These are phyloP conservation scores for Pycnomerus fuliginosus DNA, from an alignment of 2,888 invertebrate species.

Conservation along the genomic window DNA sequence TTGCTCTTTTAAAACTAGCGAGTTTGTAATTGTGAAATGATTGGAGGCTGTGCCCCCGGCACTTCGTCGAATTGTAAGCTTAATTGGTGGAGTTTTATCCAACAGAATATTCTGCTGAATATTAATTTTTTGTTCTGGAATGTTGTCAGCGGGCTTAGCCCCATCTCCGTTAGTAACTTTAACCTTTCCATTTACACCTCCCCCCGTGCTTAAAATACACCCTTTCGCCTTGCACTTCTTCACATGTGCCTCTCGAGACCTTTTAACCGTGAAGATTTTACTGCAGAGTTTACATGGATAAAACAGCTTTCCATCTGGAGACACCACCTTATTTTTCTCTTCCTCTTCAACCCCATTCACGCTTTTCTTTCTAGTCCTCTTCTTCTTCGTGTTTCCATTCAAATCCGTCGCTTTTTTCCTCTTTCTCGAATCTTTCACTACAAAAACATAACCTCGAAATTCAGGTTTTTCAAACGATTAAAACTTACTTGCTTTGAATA, in stretches of 20 bases:
- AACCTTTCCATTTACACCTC: neutral
- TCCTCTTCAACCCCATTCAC: neutral
- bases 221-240: conserved; percentile 15
- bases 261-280: conserved; percentile 17
- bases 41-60: neutral
- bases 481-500: conserved; percentile 4
- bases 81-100: neutral
- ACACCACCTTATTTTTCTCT: conserved; percentile 7
- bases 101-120: conserved; percentile 13
- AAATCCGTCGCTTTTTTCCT: conserved; percentile 1
- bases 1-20: conserved; percentile 10
- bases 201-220: conserved; percentile 12
- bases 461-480: neutral
- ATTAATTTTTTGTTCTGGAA: conserved; percentile 6
- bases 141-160: too few species aligned
- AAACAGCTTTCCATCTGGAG: conserved; percentile 11
- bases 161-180: neutral
- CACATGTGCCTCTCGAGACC: conserved; percentile 11
- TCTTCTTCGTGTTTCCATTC: conserved; percentile 8
- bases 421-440: too few species aligned
- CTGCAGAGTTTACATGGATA: conserved; percentile 16
- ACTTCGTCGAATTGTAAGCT: conserved; percentile 6
- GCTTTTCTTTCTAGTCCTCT: neutral
- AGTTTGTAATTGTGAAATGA: conserved; percentile 5
- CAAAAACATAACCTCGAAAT: neutral